Conservation (phyloP, 2,113 vertebrate genomes). For the Smithornis capensis region DNA sequence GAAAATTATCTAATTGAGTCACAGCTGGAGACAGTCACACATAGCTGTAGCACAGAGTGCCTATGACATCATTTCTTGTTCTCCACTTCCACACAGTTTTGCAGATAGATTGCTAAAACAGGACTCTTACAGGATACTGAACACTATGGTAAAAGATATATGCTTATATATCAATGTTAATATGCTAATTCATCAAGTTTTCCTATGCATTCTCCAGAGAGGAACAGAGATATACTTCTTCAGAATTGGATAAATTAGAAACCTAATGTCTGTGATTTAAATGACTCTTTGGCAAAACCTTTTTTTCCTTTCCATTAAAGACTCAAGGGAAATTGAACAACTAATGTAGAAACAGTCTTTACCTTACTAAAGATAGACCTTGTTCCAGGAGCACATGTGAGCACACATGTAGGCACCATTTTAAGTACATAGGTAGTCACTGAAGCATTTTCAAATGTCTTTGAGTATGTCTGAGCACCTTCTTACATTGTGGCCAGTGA, state of each 20-base stretch:
- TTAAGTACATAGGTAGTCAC: not conserved
- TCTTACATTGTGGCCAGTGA: not conserved
- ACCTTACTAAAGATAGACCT: conserved; percentile 1
- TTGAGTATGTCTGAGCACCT: not conserved
- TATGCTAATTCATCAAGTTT: not conserved
- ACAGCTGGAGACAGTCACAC: conserved; percentile 4
- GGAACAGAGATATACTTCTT: not conserved
- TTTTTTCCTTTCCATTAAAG: not conserved
- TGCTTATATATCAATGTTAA: not conserved
- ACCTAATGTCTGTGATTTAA: not conserved
- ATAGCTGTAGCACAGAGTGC: not conserved
- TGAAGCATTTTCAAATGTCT: not conserved
- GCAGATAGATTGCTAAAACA: not conserved
- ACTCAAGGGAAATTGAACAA: not conserved
- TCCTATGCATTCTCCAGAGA: not conserved
- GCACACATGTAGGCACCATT: not conserved
- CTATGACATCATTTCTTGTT: not conserved
- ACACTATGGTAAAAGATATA: not conserved
- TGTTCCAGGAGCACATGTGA: rapidly evolving
- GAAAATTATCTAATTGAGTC: not conserved
- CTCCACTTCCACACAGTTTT: not conserved
- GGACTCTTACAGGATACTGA: not conserved
- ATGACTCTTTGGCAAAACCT: rapidly evolving
- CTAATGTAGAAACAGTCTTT: not conserved
- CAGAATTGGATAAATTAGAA: not conserved